Conservation (phyloP, 2,113 vertebrate species). For the Paramisgurnus dabryanus region DNA sequence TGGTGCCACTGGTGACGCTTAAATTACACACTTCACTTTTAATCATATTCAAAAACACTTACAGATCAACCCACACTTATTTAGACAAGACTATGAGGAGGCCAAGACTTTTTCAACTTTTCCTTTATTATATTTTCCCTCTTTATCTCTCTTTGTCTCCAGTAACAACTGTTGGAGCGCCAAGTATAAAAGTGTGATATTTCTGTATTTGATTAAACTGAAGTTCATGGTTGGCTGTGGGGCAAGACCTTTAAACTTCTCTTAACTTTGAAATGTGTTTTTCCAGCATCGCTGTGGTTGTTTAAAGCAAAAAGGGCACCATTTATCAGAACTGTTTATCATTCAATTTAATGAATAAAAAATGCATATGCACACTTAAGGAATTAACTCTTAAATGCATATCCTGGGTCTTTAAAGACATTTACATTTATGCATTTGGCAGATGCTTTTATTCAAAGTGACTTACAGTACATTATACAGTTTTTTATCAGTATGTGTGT, state of each 20-base stretch:
- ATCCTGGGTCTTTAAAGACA: no score
- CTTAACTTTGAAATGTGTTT: conserved; percentile 11
- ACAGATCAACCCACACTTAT: background rate
- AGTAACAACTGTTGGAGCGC: background rate
- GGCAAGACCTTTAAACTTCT: conserved; percentile 15
- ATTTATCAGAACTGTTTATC: background rate
- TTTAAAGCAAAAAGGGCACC: background rate
- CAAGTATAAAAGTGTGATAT: conserved; percentile 10
- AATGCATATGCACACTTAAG: background rate
- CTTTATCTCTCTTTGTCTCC: background rate
- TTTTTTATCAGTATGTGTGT: no score
- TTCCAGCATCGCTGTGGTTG: background rate
- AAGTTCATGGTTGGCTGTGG: conserved; percentile 15
- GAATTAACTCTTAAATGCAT: no score
- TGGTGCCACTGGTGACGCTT: background rate
- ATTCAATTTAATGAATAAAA: background rate
- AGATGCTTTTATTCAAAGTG: no score
- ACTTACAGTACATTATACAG: no score
- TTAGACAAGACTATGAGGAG: background rate
- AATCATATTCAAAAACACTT: background rate
- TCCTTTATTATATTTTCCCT: background rate
- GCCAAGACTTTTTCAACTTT: background rate
- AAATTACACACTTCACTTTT: background rate
- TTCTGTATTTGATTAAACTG: conserved; percentile 22
- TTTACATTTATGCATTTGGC: no score